Conservation (phyloP, 2,797 vertebrate genomes). For the Cirrhinus mrigala region DNA sequence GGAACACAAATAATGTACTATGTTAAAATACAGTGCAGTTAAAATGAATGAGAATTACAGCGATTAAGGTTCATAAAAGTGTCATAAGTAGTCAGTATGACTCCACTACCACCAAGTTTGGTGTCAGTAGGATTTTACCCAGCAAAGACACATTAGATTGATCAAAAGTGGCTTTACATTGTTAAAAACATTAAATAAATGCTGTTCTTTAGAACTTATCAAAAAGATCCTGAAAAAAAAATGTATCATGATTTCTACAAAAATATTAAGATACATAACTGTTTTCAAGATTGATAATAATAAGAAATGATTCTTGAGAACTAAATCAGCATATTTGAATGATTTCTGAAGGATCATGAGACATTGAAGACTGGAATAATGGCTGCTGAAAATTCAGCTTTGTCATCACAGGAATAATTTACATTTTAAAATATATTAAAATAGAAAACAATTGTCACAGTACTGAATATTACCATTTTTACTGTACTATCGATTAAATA, state of each 20-base stretch:
- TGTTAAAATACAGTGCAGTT: neutral
- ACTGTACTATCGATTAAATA: neutral
- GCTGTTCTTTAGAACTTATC: no score
- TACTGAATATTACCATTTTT: neutral
- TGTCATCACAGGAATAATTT: no score
- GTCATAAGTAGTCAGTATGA: neutral
- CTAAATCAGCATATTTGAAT: no score
- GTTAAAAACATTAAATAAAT: no score
- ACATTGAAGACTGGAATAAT: neutral
- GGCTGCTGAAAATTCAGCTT: neutral
- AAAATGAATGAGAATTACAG: neutral
- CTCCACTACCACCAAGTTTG: neutral
- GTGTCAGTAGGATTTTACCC: neutral
- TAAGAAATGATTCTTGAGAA: no score
- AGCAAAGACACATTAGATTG: neutral
- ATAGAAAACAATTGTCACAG: neutral
- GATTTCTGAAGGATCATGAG: no score
- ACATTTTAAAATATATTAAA: neutral
- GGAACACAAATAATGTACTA: neutral
- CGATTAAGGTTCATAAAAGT: neutral
- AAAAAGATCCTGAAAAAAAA: no score
- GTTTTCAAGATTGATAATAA: no score
- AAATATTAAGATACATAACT: no score
- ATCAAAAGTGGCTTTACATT: neutral
- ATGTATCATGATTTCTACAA: no score